A percentile compares a stretch with the other conserved stretches of the same genome.
Evolutionary conservation across 2,113 vertebrate genomes (phyloP).

Genomic region (Protobothrops flavoviridis): DNA sequence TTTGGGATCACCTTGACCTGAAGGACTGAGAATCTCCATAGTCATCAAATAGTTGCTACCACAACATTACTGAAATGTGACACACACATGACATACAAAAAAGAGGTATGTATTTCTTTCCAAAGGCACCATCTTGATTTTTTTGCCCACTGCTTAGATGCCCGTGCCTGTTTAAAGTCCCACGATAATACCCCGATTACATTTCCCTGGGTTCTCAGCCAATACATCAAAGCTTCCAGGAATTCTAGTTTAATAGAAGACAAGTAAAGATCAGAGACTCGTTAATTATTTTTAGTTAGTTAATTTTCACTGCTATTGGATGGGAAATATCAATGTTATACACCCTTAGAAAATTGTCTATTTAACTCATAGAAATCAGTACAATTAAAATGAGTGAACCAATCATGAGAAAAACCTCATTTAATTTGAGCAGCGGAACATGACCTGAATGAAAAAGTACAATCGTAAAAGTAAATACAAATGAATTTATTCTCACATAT

Average conservation of each 20-base stretch:
- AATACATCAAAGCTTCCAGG: neutral
- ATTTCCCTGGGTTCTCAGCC: neutral
- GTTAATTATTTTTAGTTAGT: neutral
- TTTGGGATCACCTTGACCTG: no score
- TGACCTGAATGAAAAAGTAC: neutral
- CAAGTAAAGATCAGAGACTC: neutral
- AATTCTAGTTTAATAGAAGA: neutral
- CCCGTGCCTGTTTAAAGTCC: neutral
- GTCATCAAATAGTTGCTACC: neutral
- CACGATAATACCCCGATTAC: neutral
- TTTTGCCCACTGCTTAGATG: neutral
- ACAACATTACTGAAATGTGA: neutral
- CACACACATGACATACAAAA: neutral
- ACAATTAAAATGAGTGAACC: neutral
- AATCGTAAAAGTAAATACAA: neutral
- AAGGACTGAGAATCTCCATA: no score
- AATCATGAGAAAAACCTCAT: neutral
- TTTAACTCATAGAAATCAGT: neutral
- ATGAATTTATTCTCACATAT: neutral
- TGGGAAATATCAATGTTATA: neutral
- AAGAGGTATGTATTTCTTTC: neutral
- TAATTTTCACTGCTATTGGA: neutral
- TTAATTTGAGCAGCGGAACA: neutral
- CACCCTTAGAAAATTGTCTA: neutral
- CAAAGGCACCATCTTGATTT: neutral